A percentile compares a stretch with the other conserved stretches of the same genome.
Conservation (phyloP, 2,113 vertebrate genomes). For the Dendrocopos noguchii region DNA sequence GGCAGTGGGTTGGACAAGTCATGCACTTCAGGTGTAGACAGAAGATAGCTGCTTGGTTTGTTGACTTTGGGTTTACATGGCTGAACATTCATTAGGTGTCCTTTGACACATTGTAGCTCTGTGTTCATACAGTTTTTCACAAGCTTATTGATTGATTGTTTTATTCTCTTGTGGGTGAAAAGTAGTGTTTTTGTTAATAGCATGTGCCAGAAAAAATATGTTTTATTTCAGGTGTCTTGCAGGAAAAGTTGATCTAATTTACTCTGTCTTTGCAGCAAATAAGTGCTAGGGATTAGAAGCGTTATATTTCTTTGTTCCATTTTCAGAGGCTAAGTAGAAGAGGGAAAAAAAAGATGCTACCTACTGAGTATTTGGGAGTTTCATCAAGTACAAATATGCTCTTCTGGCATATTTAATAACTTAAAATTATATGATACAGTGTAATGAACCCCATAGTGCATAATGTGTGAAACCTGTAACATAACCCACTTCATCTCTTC, state of each 20-base stretch:
- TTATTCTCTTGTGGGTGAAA: constrained; percentile 48
- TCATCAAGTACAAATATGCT: constrained; percentile 48
- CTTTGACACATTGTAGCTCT: not conserved
- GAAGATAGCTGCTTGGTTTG: fast-evolving
- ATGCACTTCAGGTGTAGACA: fast-evolving
- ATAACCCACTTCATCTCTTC: constrained; percentile 40
- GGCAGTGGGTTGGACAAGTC: not conserved
- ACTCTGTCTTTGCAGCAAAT: constrained; percentile 40
- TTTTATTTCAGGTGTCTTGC: constrained; percentile 50
- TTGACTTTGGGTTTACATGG: not conserved
- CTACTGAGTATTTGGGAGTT: constrained; percentile 34
- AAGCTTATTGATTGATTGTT: constrained; percentile 64
- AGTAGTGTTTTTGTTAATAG: constrained; percentile 38
- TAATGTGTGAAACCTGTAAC: not conserved
- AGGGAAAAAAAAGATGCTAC: not conserved
- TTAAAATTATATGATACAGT: not conserved
- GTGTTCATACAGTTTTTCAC: constrained; percentile 14
- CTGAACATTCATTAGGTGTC: not conserved
- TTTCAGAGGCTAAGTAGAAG: not conserved
- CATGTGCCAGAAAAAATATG: constrained; percentile 33
- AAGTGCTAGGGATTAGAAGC: not conserved
- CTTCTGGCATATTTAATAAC: constrained; percentile 36
- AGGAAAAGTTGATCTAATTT: constrained; percentile 59
- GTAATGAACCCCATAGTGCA: not conserved
- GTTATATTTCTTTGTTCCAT: constrained; percentile 44